Evolutionary conservation across 2,797 vertebrate species (phyloP).

Genomic region (Taeniopygia guttata): DNA sequence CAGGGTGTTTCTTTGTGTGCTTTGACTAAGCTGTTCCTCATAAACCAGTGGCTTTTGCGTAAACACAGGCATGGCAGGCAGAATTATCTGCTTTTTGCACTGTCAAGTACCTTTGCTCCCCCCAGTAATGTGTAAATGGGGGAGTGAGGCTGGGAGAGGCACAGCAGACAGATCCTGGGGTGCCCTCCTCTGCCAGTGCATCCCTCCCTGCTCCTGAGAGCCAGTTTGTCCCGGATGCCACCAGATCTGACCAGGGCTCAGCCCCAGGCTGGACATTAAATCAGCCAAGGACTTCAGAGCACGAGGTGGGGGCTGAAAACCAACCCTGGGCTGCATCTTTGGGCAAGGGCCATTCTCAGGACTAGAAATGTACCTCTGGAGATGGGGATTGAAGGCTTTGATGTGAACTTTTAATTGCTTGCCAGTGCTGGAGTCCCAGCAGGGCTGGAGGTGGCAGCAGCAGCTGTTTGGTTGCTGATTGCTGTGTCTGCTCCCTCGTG

Average conservation of each 20-base stretch:
- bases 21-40: slow-evolving; percentile 27
- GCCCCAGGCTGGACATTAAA: not conserved
- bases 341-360: not conserved
- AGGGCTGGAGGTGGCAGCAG: not conserved
- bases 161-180: not conserved
- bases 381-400: not conserved
- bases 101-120: not conserved
- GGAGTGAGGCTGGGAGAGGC: not conserved
- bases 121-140: not conserved
- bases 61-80: not conserved
- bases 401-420: not conserved
- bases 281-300: not conserved
- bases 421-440: not conserved
- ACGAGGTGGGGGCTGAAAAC: rapidly evolving
- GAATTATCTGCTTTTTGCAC: not conserved
- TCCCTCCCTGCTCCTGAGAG: not conserved
- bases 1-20: slow-evolving; percentile 39
- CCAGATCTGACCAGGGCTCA: rapidly evolving
- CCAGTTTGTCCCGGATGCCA: not conserved
- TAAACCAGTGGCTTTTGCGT: slow-evolving; percentile 26
- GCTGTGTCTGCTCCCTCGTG: not conserved
- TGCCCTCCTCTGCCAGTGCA: not conserved
- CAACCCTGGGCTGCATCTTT: not conserved
- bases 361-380: not conserved
- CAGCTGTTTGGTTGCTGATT: not conserved